Evolutionary conservation across 1,140 invertebrate genomes (phyloP).

Genomic region (Parasteatoda tepidariorum): DNA sequence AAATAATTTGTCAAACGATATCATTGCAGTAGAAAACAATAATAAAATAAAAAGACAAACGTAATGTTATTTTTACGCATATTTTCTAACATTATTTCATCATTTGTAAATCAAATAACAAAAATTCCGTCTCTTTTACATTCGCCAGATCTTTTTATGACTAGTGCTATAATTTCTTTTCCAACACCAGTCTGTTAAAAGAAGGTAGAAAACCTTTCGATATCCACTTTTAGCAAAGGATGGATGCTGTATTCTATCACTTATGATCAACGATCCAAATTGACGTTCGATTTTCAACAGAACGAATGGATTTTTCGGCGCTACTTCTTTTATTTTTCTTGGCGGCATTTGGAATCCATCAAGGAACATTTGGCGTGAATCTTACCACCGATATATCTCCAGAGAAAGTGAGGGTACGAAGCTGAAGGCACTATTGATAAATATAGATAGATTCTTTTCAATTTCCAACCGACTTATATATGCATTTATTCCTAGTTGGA

Average conservation of each 20-base stretch:
- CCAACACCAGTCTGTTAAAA: too few species aligned
- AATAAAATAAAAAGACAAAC: too few species aligned
- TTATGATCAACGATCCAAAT: slow-evolving; percentile 31
- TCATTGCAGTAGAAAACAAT: too few species aligned
- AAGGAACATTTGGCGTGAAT: slow-evolving; percentile 29
- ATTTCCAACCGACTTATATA: slow-evolving; percentile 17
- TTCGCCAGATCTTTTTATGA: too few species aligned
- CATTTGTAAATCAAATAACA: too few species aligned
- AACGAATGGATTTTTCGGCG: slow-evolving; percentile 23
- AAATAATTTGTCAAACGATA: too few species aligned
- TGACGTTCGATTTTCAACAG: slow-evolving; percentile 30
- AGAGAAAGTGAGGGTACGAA: neutral
- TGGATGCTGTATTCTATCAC: too few species aligned
- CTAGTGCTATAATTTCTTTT: too few species aligned
- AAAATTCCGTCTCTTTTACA: too few species aligned
- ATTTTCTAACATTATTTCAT: too few species aligned
- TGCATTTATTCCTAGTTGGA: slow-evolving; percentile 36
- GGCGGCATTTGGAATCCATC: slow-evolving; percentile 43
- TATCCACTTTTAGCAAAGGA: neutral
- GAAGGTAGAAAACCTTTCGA: too few species aligned
- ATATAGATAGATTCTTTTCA: slow-evolving; percentile 50
- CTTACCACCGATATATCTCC: slow-evolving; percentile 11
- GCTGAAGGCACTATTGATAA: slow-evolving; percentile 9
- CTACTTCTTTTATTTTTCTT: neutral
- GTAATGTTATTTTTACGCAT: too few species aligned